Evolutionary conservation across 2,797 vertebrate genomes (phyloP), one percentile per base, ranked within the genome.

Genomic region (Tokudaia muenninki): DNA sequence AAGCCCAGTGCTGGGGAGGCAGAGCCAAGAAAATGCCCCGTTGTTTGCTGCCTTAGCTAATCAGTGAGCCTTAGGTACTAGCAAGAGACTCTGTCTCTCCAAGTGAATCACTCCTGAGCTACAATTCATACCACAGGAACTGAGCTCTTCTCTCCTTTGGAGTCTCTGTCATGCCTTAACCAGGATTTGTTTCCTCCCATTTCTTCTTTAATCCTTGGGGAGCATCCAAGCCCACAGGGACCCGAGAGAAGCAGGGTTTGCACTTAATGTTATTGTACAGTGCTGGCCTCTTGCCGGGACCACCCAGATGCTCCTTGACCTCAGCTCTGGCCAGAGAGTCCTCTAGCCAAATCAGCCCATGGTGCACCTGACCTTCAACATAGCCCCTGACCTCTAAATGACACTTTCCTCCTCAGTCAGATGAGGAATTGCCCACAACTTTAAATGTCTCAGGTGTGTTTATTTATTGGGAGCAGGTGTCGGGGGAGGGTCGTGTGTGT

Each of bases 401-500:
- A 65, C 31, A 50, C 19, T 87, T 93, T 57, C 37, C 81, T 87
- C 77, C 34, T 41, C 67, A 87, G 67, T 75, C 90, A 92, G 72
- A 70, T 24, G 41, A 91, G 44, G 24, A 8, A 2, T n/a, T 67
- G 72, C 55, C 29, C 74, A 44, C 26, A 29, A 31, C 59, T 1
- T 84, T 89, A 31, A 6, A 26, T 31, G 72, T 50, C 81, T 37
- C 22, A 6, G 31, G 8, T 37, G 17, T 70, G 41, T 47, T 70
- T 72, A 37, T 87, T 34, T 65, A 84, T 13, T 65, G 41, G 72
- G 72, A 57, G 80, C 22, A 13, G n/a, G 55, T 41, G 14, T 82
- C 41, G 22, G 37, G 37, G n/a, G n/a, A 17, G 7, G 29, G 3
- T 17, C 52, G 31, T 10, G 44, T 9, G 14, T 31, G 26, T 19